Evolutionary conservation across 2,888 invertebrate genomes (phyloP), one percentile per base, ranked within the genome.

Genomic region (Apotomis capreana): DNA sequence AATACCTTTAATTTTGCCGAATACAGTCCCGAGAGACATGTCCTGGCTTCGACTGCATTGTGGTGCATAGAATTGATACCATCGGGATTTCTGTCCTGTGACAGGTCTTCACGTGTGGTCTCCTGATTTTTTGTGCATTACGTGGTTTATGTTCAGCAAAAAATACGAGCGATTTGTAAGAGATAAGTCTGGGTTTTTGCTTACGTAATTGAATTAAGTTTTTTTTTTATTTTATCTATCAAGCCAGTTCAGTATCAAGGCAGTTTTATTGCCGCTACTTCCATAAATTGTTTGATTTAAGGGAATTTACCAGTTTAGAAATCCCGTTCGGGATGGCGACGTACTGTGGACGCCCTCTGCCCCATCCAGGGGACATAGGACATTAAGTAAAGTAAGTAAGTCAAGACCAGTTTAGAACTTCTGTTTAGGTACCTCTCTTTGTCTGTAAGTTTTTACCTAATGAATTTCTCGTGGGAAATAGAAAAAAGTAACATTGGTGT

Each of bases 61-160:
- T 87, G 86, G 87, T 81, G 79, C 69, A 75, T 75, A 76, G 76
- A 80, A 84, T 86, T 87, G 90, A 89, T 89, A 89, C 81, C 78
- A 89, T 89, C 89, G 81, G 80, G 78, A 67, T 52, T 65, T 65
- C 15, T 79, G 82, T 80, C 78, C 79, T 82, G 82, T 83, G 84
- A 81, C 83, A 83, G 78, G 80, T 69, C 57, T 15, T 85, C 87
- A 84, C 83, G 89, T 89, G 90, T 89, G 89, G 90, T 88, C 89
- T 84, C 36, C 46, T 63, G 46, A 54, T 60, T 70, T 72, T 72
- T 71, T 71, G 70, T 68, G 67, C 67, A 46, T 60, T 61, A 61
- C n/a, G 36, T 52, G 71, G 61, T 68, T 61, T 61, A 57, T n/a
- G 46, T 57, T 63, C 36, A 57, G 65, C 65, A 65, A 65, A 65